These are phyloP conservation scores for Syrista parreyssii DNA, from an alignment of 2,888 invertebrate genomes.

Conservation along the genomic window DNA sequence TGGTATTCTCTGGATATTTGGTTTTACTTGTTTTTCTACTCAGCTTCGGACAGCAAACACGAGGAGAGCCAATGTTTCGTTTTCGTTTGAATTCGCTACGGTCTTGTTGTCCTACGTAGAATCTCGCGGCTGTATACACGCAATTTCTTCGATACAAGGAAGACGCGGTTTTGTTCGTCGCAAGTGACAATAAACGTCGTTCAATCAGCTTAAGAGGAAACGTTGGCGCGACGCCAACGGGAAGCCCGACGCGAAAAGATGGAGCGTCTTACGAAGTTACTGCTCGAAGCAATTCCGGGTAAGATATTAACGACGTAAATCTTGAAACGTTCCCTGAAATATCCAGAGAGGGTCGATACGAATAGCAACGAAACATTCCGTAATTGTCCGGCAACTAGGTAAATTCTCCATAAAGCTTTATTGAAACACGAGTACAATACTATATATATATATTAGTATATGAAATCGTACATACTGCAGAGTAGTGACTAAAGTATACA, in stretches of 20 bases:
- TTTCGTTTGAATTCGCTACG: not conserved
- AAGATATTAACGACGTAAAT: conserved; percentile 28
- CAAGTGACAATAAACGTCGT: conserved; percentile 47
- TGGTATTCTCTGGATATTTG: not conserved
- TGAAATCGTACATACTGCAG: not conserved
- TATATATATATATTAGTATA: not conserved
- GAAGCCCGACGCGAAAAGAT: conserved; percentile 22
- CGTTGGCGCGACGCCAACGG: conserved; percentile 31
- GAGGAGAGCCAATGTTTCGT: not conserved
- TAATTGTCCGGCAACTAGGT: not conserved
- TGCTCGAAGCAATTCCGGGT: conserved; percentile 26
- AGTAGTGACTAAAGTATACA: not conserved
- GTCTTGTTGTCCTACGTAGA: not conserved
- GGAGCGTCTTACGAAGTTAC: conserved; percentile 18
- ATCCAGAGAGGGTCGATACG: conserved; percentile 1
- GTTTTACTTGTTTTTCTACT: not conserved
- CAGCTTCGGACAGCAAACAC: not conserved
- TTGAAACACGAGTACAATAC: not conserved
- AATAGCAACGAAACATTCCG: not conserved
- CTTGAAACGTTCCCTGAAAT: not conserved
- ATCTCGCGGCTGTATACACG: not conserved
- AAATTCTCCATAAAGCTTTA: not conserved
- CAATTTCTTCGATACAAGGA: conserved; percentile 5
- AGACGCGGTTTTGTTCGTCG: conserved; percentile 20
- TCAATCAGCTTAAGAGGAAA: conserved; percentile 54